A percentile compares a stretch with the other conserved stretches of the same genome.
Conservation (phyloP, 2,888 invertebrate species). For the Drosophila meridiana region DNA sequence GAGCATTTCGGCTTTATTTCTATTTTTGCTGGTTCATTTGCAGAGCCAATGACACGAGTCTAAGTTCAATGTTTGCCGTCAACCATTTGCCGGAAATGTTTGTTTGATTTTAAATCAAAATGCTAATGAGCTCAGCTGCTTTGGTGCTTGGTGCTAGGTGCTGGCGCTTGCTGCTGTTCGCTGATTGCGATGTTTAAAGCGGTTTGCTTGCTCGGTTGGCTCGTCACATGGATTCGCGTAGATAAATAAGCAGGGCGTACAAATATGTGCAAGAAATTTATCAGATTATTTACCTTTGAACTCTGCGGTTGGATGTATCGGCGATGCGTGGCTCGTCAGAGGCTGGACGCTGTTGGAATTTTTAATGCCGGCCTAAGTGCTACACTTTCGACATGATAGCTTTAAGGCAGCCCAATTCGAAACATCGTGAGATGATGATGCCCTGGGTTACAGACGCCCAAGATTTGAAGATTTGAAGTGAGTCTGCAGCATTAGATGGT, state of each 20-base stretch:
- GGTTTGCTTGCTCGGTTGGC: slow-evolving; percentile 40
- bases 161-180: slow-evolving; percentile 18
- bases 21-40: slow-evolving; percentile 15
- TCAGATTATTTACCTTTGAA: slow-evolving; percentile 77
- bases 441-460: slow-evolving; percentile 69
- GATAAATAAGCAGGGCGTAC: slow-evolving; percentile 40
- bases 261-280: slow-evolving; percentile 46
- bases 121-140: slow-evolving; percentile 67
- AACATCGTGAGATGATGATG: slow-evolving; percentile 37
- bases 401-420: slow-evolving; percentile 59
- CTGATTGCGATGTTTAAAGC: slow-evolving; percentile 53
- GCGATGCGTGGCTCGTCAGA: slow-evolving; percentile 19
- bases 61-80: slow-evolving; percentile 55
- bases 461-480: slow-evolving; percentile 36
- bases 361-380: slow-evolving; percentile 52
- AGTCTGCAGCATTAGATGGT: slow-evolving; percentile 27
- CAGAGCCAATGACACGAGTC: slow-evolving; percentile 52
- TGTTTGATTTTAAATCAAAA: slow-evolving; percentile 66
- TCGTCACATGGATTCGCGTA: slow-evolving; percentile 24
- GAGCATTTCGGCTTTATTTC: not conserved
- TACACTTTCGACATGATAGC: slow-evolving; percentile 46
- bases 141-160: slow-evolving; percentile 22
- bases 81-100: slow-evolving; percentile 63
- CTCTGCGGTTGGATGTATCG: slow-evolving; percentile 38
- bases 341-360: slow-evolving; percentile 57